These are phyloP conservation scores for Chaunax sp. DNA, from an alignment of 2,797 vertebrate genomes.

Conservation along the genomic window DNA sequence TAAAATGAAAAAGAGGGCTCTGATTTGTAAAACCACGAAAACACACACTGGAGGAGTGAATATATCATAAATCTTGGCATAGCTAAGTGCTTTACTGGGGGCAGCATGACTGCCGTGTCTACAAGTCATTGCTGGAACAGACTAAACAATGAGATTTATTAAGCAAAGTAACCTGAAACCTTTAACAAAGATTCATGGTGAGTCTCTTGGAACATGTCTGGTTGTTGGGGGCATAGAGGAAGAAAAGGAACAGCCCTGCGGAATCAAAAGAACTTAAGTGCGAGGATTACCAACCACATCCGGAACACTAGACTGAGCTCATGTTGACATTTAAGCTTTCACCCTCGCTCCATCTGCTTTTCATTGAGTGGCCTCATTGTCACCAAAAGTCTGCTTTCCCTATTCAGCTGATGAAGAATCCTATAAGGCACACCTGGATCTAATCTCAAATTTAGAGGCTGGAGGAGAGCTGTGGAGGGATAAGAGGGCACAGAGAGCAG, in stretches of 20 bases:
- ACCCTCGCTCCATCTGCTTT: slow-evolving; percentile 70
- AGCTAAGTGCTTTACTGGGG: slow-evolving; percentile 9
- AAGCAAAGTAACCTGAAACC: slow-evolving; percentile 32
- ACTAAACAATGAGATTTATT: slow-evolving; percentile 46
- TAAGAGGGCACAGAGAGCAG: slow-evolving; percentile 32
- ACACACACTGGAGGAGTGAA: not conserved
- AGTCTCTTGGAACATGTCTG: slow-evolving; percentile 36
- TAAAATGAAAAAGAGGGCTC: slow-evolving; percentile 11
- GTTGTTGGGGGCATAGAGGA: slow-evolving; percentile 34
- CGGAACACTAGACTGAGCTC: slow-evolving; percentile 70
- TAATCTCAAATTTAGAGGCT: slow-evolving; percentile 62
- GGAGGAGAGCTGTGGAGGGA: slow-evolving; percentile 1
- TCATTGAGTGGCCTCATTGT: slow-evolving; percentile 62
- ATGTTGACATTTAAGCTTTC: slow-evolving; percentile 69
- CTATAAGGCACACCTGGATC: slow-evolving; percentile 67
- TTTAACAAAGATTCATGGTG: slow-evolving; percentile 3
- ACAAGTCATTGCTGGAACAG: slow-evolving; percentile 36
- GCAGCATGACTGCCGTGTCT: slow-evolving; percentile 28
- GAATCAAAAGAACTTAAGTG: slow-evolving; percentile 61
- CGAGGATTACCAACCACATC: slow-evolving; percentile 71
- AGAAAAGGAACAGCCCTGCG: slow-evolving; percentile 25
- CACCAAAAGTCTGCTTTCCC: slow-evolving; percentile 50
- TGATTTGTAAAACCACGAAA: slow-evolving; percentile 32
- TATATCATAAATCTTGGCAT: slow-evolving; percentile 38
- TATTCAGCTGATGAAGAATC: slow-evolving; percentile 52